phyloP scores from a whole-genome alignment of 2,113 vertebrate species.

The Hyperoodon ampullatus region DNA sequence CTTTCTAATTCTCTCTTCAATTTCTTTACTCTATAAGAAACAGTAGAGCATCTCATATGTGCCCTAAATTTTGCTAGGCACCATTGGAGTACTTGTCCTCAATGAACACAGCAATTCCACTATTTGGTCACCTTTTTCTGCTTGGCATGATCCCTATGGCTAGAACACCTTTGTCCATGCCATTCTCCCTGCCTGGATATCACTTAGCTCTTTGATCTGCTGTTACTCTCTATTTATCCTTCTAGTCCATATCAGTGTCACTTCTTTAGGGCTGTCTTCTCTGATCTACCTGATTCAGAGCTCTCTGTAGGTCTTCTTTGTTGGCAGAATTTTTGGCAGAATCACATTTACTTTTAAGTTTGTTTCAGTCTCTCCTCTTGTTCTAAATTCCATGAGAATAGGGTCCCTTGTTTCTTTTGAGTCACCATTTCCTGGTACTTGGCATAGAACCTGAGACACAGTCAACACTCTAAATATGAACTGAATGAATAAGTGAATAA shows the following conservation, averaged over 20 bases:
- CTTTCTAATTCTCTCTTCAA: conserved; percentile 12
- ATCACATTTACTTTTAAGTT: background rate
- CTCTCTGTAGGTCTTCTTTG: background rate
- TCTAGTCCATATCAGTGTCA: background rate
- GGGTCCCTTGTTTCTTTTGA: background rate
- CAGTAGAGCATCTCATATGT: background rate
- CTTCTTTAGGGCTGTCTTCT: background rate
- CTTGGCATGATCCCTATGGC: background rate
- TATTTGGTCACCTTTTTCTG: background rate
- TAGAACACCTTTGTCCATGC: background rate
- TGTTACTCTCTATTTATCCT: background rate
- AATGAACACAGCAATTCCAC: background rate
- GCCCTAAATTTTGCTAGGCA: background rate
- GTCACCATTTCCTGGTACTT: background rate
- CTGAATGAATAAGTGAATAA: background rate
- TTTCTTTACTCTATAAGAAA: conserved; percentile 30
- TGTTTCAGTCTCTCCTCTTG: background rate
- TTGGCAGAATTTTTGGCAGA: background rate
- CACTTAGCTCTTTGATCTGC: background rate
- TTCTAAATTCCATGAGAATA: background rate
- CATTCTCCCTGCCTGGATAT: background rate
- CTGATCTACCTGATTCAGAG: background rate
- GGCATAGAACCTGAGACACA: background rate
- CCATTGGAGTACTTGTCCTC: background rate
- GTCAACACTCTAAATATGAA: background rate